Base-by-base conservation (phyloP, 2,113 vertebrate species). In the Aramus guarauna region DNA sequence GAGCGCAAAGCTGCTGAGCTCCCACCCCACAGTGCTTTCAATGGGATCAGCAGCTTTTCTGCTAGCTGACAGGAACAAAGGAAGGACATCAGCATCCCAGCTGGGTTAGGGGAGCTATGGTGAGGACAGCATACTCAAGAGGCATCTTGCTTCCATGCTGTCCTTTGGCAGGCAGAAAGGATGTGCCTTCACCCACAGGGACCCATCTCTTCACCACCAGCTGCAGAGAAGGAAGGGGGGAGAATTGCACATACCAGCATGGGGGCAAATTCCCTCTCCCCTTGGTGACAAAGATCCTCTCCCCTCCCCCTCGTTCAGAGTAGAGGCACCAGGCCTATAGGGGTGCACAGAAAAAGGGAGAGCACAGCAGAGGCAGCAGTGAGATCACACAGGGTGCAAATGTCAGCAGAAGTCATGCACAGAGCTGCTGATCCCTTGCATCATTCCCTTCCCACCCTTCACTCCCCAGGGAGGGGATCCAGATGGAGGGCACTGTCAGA, bases 1-100 rank as follows among this genome's bases (percentile, higher is more conserved):
- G 80, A 94, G 86, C 6, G 8, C 93, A 96, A 92, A 97, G 93
- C 97, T 76, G 69, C 90, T 75, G 83, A 88, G 87, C 94, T 89
- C 88, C 90, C 6, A 5, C 59, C 92, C 78, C 77, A 56, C 1
- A 0, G 59, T 36, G 85, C 76, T 92, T 75, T 91, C 95, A 72
- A 47, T 6, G 20, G 94, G 76, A 95, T 96, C 96, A 94, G 87
- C 76, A 64, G 96, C 95, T 96, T 85, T 91, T 15, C 9, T 68
- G 68, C 63, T 79, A 71, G 66, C 93, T 94, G 87, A 92, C 92
- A 95, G 91, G 95, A 97, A 73, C n/a, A 1, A 92, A 93, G 85
- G 86, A 97, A 97, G 96, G 97, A 87, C 96, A 94, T 12, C 50
- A 21, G 86, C 45, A 58, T 11, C 20, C 47, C 24, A 66, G 75